These are phyloP conservation scores for Polyploca ridens DNA, from an alignment of 2,888 invertebrate species.

Conservation along the genomic window DNA sequence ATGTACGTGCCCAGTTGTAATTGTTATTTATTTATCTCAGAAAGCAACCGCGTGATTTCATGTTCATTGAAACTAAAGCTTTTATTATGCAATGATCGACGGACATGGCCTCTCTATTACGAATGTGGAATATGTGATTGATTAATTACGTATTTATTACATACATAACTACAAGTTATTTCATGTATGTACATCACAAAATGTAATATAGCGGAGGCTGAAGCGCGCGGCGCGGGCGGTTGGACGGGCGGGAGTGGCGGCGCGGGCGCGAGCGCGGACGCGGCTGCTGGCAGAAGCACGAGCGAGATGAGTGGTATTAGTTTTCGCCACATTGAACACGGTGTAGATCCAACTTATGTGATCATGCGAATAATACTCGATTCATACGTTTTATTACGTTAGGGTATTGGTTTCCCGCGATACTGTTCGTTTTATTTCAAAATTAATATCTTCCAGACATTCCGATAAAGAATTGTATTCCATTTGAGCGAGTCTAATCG, in stretches of 20 bases:
- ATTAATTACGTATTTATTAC: slow-evolving; percentile 2
- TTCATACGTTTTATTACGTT: slow-evolving; percentile 81
- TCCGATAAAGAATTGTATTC: slow-evolving; percentile 31
- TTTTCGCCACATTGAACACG: slow-evolving; percentile 78
- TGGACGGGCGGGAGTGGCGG: slow-evolving; percentile 16
- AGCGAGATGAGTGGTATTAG: slow-evolving; percentile 66
- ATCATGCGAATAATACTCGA: slow-evolving; percentile 81
- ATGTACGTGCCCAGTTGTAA: slow-evolving; percentile 40
- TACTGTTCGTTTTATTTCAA: slow-evolving; percentile 58
- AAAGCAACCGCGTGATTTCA: too few species aligned
- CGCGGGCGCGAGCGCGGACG: neutral
- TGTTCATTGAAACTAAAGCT: too few species aligned
- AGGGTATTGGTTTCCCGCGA: slow-evolving; percentile 65
- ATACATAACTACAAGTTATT: slow-evolving; percentile 35
- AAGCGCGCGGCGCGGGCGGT: slow-evolving; percentile 15
- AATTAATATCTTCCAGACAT: slow-evolving; percentile 28
- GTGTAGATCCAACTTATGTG: slow-evolving; percentile 81
- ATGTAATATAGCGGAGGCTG: slow-evolving; percentile 49
- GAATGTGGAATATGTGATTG: too few species aligned
- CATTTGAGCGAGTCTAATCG: slow-evolving; percentile 22
- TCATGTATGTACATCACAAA: slow-evolving; percentile 39
- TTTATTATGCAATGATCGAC: too few species aligned
- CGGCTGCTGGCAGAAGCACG: slow-evolving; percentile 50
- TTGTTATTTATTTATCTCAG: too few species aligned
- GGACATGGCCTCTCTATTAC: too few species aligned